Evolutionary conservation across 2,888 invertebrate species (phyloP), one percentile per base, ranked within the genome.

Genomic region (Trypoxylon attenuatum): DNA sequence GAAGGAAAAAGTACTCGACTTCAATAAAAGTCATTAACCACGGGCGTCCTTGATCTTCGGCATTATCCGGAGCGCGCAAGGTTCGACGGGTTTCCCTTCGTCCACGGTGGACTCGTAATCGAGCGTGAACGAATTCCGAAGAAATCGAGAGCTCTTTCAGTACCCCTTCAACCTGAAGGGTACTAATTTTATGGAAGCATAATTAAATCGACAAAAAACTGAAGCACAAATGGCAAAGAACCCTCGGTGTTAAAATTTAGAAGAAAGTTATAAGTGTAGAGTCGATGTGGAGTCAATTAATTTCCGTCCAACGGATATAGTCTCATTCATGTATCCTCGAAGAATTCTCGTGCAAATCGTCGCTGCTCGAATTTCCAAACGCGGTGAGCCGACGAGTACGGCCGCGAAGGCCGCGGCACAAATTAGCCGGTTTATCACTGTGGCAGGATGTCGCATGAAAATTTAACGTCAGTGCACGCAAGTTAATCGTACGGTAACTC

Each of bases 401-500:
- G n/a, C n/a, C n/a, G n/a, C n/a, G 25, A 8, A 8, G 25, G 8
- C 5, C 8, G 38, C 18, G 41, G 29, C 21, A n/a, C 55, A 65
- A 67, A 67, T 65, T 58, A 55, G 51, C 42, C 39, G 55, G 59
- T 67, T 67, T 59, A 55, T 67, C 59, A 23, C 22, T 58, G 42
- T n/a, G 22, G 50, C 38, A 1, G 51, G 54, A 59, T 22, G 65
- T 59, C 65, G 50, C 29, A 33, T n/a, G 15, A 43, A 54, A 67
- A 67, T 65, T 67, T 65, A 65, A 59, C 67, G 50, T 67, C 51
- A 43, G 50, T 42, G 29, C 42, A 58, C 65, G 45, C 58, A 46
- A 61, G 69, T 61, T 69, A 69, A 69, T 69, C 67, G 69, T 54
- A 51, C 27, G 51, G 69, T 67, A 67, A 69, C 67, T 67, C 67